Evolutionary conservation across 1,140 invertebrate genomes (phyloP).

Genomic region (Pogonognathellus flavescens): DNA sequence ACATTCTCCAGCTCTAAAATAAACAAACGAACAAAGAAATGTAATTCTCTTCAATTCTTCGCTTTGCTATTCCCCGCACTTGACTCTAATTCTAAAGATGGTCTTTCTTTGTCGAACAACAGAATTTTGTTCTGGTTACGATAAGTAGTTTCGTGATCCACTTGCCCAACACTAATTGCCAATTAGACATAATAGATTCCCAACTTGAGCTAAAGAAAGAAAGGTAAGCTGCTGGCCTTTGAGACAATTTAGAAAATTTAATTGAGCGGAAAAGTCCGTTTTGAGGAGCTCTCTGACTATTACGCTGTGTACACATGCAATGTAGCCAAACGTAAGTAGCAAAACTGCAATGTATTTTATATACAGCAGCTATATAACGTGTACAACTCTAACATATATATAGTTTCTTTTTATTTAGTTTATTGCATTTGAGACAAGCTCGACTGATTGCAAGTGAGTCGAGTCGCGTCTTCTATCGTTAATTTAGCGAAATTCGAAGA

Average conservation of each 20-base stretch:
- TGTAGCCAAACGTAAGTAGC: conserved; percentile 11
- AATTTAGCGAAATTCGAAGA: conserved; percentile 44
- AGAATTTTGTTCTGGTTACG: conserved; percentile 49
- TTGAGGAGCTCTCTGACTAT: conserved; percentile 36
- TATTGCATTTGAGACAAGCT: conserved; percentile 20
- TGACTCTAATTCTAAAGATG: neutral
- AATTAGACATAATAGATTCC: conserved; percentile 64
- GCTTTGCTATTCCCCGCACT: neutral
- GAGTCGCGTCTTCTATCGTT: conserved; percentile 7
- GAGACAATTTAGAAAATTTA: conserved; percentile 61
- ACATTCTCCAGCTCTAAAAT: conserved; percentile 41
- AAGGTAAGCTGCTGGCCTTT: conserved; percentile 49
- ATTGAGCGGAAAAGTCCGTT: conserved; percentile 63
- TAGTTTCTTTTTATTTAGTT: conserved; percentile 40
- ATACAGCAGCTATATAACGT: neutral
- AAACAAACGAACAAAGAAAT: conserved; percentile 55
- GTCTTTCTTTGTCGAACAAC: neutral
- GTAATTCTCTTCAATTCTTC: conserved; percentile 53
- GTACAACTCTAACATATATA: neutral
- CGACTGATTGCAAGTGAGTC: neutral
- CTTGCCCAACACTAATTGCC: conserved; percentile 64
- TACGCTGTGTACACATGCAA: conserved; percentile 37
- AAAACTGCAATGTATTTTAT: neutral
- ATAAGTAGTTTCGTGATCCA: conserved; percentile 55
- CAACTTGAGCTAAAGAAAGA: conserved; percentile 24